Evolutionary conservation across 2,888 invertebrate genomes (phyloP), one percentile per base, ranked within the genome.

Genomic region (Euplexia lucipara): DNA sequence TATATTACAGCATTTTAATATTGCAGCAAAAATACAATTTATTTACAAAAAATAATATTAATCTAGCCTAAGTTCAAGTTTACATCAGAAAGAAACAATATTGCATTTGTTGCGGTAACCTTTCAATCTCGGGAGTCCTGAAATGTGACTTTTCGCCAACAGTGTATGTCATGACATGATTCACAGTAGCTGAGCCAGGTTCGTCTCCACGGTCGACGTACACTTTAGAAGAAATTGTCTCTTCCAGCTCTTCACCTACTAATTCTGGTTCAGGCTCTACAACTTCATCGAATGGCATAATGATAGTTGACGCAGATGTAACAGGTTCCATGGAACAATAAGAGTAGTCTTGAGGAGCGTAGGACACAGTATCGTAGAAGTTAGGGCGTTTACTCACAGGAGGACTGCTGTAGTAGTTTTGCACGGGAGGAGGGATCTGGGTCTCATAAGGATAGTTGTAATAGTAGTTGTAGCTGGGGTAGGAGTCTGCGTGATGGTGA

Each of bases 141-240:
- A 91, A 95, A 66, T 93, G 92, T 0, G 94, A 87, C 61, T 94
- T 94, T 52, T 95, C 95, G 3, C 91, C 88, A 3, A 95, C 71
- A 0, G 94, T 93, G 73, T 95, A 95, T 0, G 91, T 92, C 83
- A 89, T 95, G 0, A 95, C 89, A 53, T 95, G 95, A 66, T 93
- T 93, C 1, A 95, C 92, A 8, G 92, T 91, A 0, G 92, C 86
- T 0, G 90, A 79, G 0, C 94, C 95, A 0, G 92, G 92, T 26
- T 92, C 91, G 0, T 90, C 90, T 0, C 92, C 93, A 6, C 89
- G 88, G 22, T 92, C 91, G 0, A 95, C 88, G 22, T 87, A 82
- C n/a, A 93, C 86, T 77, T 89, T 93, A 12, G 93, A 93, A 3
- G 92, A 87, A 1, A 95, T 80, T 0, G 91, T 92, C 67, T 95